phyloP scores from a whole-genome alignment of 92 coral and sea anemone genomes.

The Pocillopora grandis region DNA sequence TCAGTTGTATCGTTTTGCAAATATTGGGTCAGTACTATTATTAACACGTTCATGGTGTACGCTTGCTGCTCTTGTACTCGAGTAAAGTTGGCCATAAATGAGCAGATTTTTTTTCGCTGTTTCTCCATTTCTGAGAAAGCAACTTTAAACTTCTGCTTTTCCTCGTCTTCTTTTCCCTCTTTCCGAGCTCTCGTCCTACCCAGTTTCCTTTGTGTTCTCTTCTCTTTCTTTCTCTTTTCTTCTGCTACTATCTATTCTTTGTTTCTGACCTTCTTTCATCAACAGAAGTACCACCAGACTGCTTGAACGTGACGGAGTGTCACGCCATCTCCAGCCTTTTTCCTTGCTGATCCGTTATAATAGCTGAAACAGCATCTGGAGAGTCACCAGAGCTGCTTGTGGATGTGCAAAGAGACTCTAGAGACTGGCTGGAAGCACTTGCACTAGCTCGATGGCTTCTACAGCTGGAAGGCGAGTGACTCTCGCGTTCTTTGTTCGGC shows the following conservation, averaged over 20 bases:
- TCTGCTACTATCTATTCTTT: not conserved
- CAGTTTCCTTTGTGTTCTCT: not conserved
- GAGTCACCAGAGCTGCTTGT: not conserved
- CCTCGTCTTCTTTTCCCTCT: not conserved
- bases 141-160: not conserved
- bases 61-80: too few species aligned
- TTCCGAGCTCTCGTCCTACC: not conserved
- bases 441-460: not conserved
- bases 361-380: not conserved
- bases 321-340: not conserved
- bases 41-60: too few species aligned
- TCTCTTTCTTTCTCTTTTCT: not conserved
- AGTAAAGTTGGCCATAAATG: not conserved
- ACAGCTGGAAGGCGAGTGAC: too few species aligned
- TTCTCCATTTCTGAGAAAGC: not conserved
- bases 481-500: too few species aligned
- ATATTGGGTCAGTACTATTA: too few species aligned
- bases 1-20: not conserved
- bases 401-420: not conserved
- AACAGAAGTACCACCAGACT: not conserved
- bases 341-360: not conserved
- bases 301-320: not conserved
- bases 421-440: not conserved
- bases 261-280: not conserved
- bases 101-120: not conserved